A percentile compares a stretch with the other conserved stretches of the same genome.
Evolutionary conservation across 1,140 invertebrate species (phyloP).

Genomic region (Luehdorfia chinensis): DNA sequence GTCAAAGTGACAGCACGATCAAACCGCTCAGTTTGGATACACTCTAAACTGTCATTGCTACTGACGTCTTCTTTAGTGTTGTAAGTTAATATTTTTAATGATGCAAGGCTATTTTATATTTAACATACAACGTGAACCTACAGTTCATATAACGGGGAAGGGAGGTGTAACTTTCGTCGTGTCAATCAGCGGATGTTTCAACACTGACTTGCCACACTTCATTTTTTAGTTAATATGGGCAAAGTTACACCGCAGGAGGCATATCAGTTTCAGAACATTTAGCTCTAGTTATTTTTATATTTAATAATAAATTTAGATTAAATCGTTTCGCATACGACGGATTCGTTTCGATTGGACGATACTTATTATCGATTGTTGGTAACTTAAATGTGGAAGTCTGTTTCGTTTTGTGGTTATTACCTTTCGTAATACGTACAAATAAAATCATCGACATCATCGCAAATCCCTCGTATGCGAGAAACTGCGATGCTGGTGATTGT

Average conservation of each 20-base stretch:
- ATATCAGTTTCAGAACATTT: conserved; percentile 56
- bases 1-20: conserved; percentile 11
- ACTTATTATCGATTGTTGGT: too few species aligned
- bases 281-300: conserved; percentile 35
- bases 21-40: too few species aligned
- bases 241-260: conserved; percentile 49
- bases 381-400: too few species aligned
- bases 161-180: conserved; percentile 22
- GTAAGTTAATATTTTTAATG: too few species aligned
- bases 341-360: too few species aligned
- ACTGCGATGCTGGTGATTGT: not conserved
- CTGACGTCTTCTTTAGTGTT: too few species aligned
- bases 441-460: not conserved
- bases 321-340: conserved; percentile 19
- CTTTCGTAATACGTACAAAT: too few species aligned
- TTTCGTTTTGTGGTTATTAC: too few species aligned
- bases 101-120: too few species aligned
- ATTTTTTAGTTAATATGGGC: conserved; percentile 14
- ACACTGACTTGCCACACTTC: conserved; percentile 12
- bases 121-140: not conserved
- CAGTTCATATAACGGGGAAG: not conserved
- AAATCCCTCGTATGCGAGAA: conserved; percentile 4
- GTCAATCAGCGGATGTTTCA: not conserved
- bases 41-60: too few species aligned
- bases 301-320: conserved; percentile 36